Percentiles rank a stretch among this genome's conserved stretches.
Conservation (phyloP, 2,888 invertebrate genomes). For the Mystacides longicornis region DNA sequence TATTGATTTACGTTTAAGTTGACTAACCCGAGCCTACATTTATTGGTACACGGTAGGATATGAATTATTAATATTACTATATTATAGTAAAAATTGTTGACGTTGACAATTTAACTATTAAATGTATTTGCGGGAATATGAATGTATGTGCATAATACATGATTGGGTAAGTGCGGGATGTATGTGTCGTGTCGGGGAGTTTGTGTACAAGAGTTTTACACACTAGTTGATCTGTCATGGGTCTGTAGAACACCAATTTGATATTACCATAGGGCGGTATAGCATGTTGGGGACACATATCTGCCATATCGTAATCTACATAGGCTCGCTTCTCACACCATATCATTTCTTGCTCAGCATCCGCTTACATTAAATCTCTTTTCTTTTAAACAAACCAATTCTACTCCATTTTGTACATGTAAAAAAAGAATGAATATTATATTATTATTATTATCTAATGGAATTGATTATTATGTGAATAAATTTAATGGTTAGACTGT, state of each 20-base stretch:
- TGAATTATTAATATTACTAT: background rate
- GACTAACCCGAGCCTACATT: background rate
- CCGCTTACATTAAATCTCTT: too few relatives aligned
- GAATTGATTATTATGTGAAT: too few relatives aligned
- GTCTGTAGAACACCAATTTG: constrained; percentile 20
- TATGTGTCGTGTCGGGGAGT: too few relatives aligned
- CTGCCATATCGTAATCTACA: too few relatives aligned
- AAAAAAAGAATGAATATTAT: too few relatives aligned
- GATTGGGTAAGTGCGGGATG: constrained; percentile 7
- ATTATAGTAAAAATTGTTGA: constrained; percentile 8
- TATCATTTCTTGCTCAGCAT: too few relatives aligned
- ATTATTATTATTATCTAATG: too few relatives aligned
- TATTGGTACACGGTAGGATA: background rate
- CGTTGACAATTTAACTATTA: too few relatives aligned
- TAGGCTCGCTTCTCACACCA: too few relatives aligned
- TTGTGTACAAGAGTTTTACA: constrained; percentile 10
- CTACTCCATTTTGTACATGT: too few relatives aligned
- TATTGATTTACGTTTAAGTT: background rate
- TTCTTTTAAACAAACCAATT: too few relatives aligned
- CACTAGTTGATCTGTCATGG: constrained; percentile 14
- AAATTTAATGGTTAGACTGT: too few relatives aligned
- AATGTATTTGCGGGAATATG: constrained; percentile 5
- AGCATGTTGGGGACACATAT: background rate
- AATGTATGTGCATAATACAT: constrained; percentile 6
- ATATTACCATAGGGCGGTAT: background rate